Base-by-base conservation (phyloP, 2,797 vertebrate genomes). In the Salmo trutta region DNA sequence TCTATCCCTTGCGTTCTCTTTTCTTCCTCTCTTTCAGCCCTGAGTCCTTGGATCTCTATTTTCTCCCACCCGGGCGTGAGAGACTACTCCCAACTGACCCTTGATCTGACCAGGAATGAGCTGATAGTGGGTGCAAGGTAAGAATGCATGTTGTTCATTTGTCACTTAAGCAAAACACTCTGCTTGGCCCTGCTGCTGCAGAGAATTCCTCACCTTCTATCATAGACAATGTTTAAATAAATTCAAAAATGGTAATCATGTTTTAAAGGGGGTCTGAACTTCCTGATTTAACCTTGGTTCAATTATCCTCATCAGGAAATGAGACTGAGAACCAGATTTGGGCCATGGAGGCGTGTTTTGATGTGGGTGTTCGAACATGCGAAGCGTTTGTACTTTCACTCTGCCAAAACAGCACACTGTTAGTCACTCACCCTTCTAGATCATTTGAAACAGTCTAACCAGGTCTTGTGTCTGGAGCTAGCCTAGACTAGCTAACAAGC, bases 51-150 rank as follows among this genome's bases (percentile, higher is more conserved):
- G 97, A 92, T 98, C 74, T 97, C 95, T 3, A 93, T 94, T 81
- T 99, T 99, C 92, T 97, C 95, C 79, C 95, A 93, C 82, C 93
- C 95, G 14, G 95, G 95, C 73, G 96, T 96, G 79, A 94, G 86
- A 74, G 98, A 99, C 91, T 99, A 95, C 92, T 99, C 98, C 80
- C 98, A 98, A 93, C 94, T 99, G 77, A 97, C 97, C 81, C 95
- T 99, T 88, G 98, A 99, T 91, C 95, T 97, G 88, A 95, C 94
- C 81, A 95, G 97, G 91, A 98, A 98, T 91, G 98, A 99, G 91
- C 96, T 99, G 89, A 96, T 99, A 86, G 96, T 98, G 82, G 98
- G 98, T 92, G 97, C 98, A 91, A 99, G 98, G 98, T 99, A 96
- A 96, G 83, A 75, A 82, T 73, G 54, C 75, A n/a, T 81, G 84